phyloP scores from a whole-genome alignment of 2,888 invertebrate genomes.

The Dicycla oo region DNA sequence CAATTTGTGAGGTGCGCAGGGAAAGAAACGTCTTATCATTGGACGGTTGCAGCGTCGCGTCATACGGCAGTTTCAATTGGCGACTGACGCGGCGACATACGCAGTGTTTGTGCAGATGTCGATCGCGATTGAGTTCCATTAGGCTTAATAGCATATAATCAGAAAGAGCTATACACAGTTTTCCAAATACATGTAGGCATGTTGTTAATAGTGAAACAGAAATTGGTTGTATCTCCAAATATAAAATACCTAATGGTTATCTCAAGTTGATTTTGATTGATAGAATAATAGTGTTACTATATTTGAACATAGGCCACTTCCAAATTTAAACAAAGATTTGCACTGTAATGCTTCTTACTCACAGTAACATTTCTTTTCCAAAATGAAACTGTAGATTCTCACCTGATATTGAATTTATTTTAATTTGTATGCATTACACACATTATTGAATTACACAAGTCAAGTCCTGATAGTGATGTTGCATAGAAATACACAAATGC shows the following conservation, averaged over 20 bases:
- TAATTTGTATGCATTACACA: too few relatives aligned
- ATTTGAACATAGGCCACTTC: slow-evolving; percentile 30
- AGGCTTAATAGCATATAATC: slow-evolving; percentile 61
- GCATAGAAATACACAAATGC: neutral
- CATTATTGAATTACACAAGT: neutral
- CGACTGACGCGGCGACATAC: slow-evolving; percentile 57
- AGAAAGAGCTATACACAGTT: slow-evolving; percentile 60
- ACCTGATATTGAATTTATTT: neutral
- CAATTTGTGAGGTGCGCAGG: slow-evolving; percentile 62
- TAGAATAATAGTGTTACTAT: slow-evolving; percentile 10
- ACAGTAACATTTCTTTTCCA: slow-evolving; percentile 12
- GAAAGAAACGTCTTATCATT: slow-evolving; percentile 60
- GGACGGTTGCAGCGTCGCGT: slow-evolving; percentile 55
- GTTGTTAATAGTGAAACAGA: slow-evolving; percentile 51
- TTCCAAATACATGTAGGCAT: slow-evolving; percentile 57
- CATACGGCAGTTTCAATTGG: slow-evolving; percentile 58
- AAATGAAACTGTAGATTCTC: slow-evolving; percentile 1
- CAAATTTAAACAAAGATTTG: slow-evolving; percentile 18
- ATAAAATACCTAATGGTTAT: slow-evolving; percentile 44
- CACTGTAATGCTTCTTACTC: neutral
- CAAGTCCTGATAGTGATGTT: neutral
- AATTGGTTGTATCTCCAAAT: slow-evolving; percentile 46
- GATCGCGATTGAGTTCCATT: slow-evolving; percentile 60
- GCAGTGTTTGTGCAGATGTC: slow-evolving; percentile 61
- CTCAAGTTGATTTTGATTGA: slow-evolving; percentile 21